These are phyloP conservation scores for Eclectus roratus DNA, from an alignment of 2,113 vertebrate species.

Conservation along the genomic window DNA sequence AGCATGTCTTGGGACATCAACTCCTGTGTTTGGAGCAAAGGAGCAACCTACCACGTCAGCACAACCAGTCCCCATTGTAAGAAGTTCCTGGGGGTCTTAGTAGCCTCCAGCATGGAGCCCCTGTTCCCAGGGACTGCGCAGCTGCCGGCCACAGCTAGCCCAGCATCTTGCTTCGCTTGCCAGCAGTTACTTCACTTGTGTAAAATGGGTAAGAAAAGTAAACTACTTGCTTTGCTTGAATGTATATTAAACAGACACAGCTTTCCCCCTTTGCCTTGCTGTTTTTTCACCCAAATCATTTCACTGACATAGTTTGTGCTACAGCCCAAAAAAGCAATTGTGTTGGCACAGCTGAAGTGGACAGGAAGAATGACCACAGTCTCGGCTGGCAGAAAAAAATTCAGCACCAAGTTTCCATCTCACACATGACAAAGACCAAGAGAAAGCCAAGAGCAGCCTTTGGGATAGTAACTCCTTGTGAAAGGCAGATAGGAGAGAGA, in stretches of 20 bases:
- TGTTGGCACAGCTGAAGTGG: not conserved
- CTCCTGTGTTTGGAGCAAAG: not conserved
- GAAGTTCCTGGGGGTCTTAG: not conserved
- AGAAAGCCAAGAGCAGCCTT: not conserved
- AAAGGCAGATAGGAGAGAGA: not conserved
- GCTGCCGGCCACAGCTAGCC: not conserved
- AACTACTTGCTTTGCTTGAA: not conserved
- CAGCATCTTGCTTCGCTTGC: rapidly evolving
- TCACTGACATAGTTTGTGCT: not conserved
- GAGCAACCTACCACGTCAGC: not conserved
- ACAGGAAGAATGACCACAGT: not conserved
- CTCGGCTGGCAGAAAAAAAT: not conserved
- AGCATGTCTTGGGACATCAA: not conserved
- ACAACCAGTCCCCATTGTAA: not conserved
- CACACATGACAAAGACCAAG: not conserved
- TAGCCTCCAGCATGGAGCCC: not conserved
- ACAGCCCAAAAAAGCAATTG: not conserved
- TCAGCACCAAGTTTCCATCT: not conserved
- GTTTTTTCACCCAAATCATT: not conserved
- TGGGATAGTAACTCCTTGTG: not conserved
- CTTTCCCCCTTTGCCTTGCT: not conserved
- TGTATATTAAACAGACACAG: not conserved
- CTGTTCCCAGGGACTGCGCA: not conserved
- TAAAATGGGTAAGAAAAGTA: not conserved
- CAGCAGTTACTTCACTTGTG: not conserved